Base-by-base conservation (phyloP, 92 coral and sea anemone species). In the Epizoanthus illoricatus region DNA sequence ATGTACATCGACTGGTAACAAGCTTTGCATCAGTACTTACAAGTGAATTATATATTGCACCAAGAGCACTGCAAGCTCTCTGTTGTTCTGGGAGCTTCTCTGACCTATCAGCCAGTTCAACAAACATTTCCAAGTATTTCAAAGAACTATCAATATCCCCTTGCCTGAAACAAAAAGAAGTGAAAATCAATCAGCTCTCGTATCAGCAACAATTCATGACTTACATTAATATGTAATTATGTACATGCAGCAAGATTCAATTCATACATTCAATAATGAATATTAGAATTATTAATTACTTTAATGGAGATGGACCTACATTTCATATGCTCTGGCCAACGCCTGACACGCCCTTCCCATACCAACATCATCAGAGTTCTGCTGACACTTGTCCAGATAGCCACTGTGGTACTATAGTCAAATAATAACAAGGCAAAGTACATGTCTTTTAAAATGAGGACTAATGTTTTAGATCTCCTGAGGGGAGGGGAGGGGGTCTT, bases 271-370 rank as follows among this genome's bases (percentile, higher is more conserved):
- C 4, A 20, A 12, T 11, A 45, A 17, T 68, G 7, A 28, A 7
- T 9, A 33, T 0, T 68, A 39, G 28, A 68, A 68, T n/a, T 33
- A 19, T 10, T 39, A 13, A 21, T 5, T 65, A 3, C 23, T 15
- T 15, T 17, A 7, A 7, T 5, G 20, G 7, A 33, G 4, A 12
- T 24, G 17, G 16, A 83, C 98, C 90, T 91, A 93, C 99, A 93
- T 88, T 82, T 93, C 93, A 85, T 93, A 96, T 7, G 99, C 93
- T 81, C 94, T 91, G 47, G 99, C 99, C 57, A 96, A 62, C 7
- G 99, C 99, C 84, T 88, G 97, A 57, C 98, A 93, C 58, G 98
- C 99, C 65, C 96, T 79, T 70, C 99, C 99, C 98, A 96, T 96
- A 66, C 99, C 99, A 86, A 94, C 94, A 75, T 91, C 92, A 87